These are phyloP conservation scores for Andricus quercusramuli DNA, from an alignment of 2,888 invertebrate genomes.

Conservation along the genomic window DNA sequence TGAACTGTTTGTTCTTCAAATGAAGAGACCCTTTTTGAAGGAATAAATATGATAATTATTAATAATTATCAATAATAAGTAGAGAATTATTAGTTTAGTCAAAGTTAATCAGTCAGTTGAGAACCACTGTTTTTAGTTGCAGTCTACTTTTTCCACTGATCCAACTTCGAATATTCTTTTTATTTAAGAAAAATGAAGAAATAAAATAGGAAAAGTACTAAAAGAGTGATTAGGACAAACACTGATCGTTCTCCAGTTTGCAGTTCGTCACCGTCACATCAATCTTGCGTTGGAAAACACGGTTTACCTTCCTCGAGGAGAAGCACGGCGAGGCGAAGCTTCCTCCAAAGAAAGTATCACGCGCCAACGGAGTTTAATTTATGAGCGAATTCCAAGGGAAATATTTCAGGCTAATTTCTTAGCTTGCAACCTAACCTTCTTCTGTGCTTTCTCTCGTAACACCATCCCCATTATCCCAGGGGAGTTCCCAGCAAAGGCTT, in stretches of 20 bases:
- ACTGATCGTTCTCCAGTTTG: slow-evolving; percentile 14
- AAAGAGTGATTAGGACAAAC: slow-evolving; percentile 14
- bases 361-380: slow-evolving; percentile 71
- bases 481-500: not conserved
- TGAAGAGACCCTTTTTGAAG: too few relatives aligned
- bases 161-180: too few relatives aligned
- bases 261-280: slow-evolving; percentile 15
- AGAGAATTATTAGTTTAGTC: too few relatives aligned
- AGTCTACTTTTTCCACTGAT: too few relatives aligned
- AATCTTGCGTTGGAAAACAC: slow-evolving; percentile 26
- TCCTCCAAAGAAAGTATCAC: slow-evolving; percentile 48
- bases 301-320: not conserved
- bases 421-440: slow-evolving; percentile 48
- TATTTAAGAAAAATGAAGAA: too few relatives aligned
- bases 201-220: not conserved
- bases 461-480: not conserved
- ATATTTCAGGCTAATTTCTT: slow-evolving; percentile 71
- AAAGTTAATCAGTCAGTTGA: too few relatives aligned
- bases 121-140: too few relatives aligned
- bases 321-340: slow-evolving; percentile 14
- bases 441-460: slow-evolving; percentile 18
- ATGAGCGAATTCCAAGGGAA: slow-evolving; percentile 66
- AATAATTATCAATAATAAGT: too few relatives aligned
- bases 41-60: too few relatives aligned
- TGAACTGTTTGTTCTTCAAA: too few relatives aligned